Evolutionary conservation across 2,888 invertebrate species (phyloP).

Genomic region (Apantesis nais): DNA sequence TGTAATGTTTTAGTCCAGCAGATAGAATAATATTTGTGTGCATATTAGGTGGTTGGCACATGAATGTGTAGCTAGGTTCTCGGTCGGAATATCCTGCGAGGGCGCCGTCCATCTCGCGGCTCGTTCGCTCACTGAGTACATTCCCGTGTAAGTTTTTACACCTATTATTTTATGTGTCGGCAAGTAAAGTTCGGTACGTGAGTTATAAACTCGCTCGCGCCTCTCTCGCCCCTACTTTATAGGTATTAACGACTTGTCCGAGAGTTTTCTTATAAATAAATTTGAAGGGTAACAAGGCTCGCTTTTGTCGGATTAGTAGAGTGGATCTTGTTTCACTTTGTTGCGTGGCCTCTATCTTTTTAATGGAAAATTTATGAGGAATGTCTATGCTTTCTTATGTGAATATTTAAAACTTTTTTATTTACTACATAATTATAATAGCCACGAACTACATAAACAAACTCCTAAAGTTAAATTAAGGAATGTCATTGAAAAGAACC

Average conservation of each 20-base stretch:
- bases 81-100: conserved; percentile 44
- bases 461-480: conserved; percentile 1
- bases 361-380: conserved; percentile 74
- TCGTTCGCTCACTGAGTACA: conserved; percentile 84
- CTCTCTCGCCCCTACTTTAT: conserved; percentile 86
- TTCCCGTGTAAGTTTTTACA: conserved; percentile 86
- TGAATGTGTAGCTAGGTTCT: conserved; percentile 44
- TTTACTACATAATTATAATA: conserved; percentile 5
- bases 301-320: conserved; percentile 86
- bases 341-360: conserved; percentile 80
- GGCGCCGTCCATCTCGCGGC: conserved; percentile 79
- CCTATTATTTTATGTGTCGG: conserved; percentile 86
- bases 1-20: conserved; percentile 28
- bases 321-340: conserved; percentile 86
- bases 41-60: conserved; percentile 46
- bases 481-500: conserved; percentile 1
- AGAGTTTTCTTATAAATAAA: conserved; percentile 87
- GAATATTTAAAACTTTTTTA: conserved; percentile 39
- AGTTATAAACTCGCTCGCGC: conserved; percentile 86
- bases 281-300: conserved; percentile 86
- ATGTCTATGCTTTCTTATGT: conserved; percentile 57
- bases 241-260: conserved; percentile 86
- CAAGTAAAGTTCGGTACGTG: conserved; percentile 86
- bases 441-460: conserved; percentile 7
- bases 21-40: conserved; percentile 38